Evolutionary conservation across 2,113 vertebrate species (phyloP).

Genomic region (Hyaena hyaena): DNA sequence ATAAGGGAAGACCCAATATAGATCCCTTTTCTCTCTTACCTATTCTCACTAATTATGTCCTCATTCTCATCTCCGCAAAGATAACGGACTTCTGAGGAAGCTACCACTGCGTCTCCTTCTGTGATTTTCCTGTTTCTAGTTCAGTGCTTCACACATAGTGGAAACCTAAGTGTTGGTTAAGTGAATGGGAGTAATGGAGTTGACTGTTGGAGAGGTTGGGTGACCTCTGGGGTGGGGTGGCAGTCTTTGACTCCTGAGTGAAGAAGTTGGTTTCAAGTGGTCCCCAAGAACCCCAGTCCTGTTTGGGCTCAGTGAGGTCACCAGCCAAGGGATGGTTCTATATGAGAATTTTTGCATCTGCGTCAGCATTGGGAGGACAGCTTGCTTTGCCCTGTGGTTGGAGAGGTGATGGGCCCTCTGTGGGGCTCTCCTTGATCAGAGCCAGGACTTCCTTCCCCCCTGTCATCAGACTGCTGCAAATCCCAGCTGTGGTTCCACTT

Average conservation of each 20-base stretch:
- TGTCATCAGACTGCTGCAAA: too few species aligned
- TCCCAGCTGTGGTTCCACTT: neutral
- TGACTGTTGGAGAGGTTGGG: neutral
- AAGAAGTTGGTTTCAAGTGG: neutral
- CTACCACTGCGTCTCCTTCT: neutral
- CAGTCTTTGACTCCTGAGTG: neutral
- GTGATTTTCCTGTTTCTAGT: neutral
- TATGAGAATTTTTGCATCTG: neutral
- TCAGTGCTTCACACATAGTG: neutral
- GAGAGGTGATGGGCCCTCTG: neutral
- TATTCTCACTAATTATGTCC: neutral
- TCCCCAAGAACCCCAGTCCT: neutral
- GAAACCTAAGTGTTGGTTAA: neutral
- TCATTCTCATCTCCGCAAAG: neutral
- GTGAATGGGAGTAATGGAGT: neutral
- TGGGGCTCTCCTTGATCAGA: neutral
- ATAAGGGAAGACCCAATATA: neutral
- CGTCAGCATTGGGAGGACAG: neutral
- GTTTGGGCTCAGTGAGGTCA: neutral
- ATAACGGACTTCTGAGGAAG: neutral
- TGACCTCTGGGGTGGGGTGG: neutral
- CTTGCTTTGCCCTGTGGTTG: neutral
- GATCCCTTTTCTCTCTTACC: neutral
- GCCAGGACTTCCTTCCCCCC: neutral
- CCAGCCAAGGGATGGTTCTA: rapidly evolving